These are phyloP conservation scores for Drosophila orena DNA, from an alignment of 1,140 invertebrate genomes.

Conservation along the genomic window DNA sequence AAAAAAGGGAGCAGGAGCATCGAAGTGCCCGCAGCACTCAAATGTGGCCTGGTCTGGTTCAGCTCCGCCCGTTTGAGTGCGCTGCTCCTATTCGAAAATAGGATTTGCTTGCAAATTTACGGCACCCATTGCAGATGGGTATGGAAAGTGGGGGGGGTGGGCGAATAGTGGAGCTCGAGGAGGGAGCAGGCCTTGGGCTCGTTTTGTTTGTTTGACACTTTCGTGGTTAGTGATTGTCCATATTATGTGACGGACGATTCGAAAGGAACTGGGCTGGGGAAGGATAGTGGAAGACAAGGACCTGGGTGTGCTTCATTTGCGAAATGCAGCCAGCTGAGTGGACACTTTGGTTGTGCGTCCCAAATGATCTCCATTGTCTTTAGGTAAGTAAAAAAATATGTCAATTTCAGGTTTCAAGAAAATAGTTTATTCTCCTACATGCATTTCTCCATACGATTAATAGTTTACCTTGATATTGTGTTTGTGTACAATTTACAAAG, in stretches of 20 bases:
- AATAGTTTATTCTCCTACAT: no score
- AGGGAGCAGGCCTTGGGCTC: slow-evolving; percentile 34
- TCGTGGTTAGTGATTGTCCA: slow-evolving; percentile 73
- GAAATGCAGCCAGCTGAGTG: slow-evolving; percentile 44
- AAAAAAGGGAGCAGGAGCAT: slow-evolving; percentile 59
- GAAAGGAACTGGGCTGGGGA: slow-evolving; percentile 11
- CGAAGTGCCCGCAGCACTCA: slow-evolving; percentile 69
- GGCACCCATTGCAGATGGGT: slow-evolving; percentile 9
- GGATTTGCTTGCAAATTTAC: slow-evolving; percentile 77
- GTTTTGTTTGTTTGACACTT: slow-evolving; percentile 78
- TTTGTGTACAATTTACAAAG: neutral
- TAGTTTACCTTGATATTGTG: no score
- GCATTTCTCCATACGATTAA: no score
- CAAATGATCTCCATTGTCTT: no score
- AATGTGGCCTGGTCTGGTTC: slow-evolving; percentile 44
- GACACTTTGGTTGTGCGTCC: slow-evolving; percentile 22
- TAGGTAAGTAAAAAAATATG: no score
- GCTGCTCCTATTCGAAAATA: slow-evolving; percentile 63
- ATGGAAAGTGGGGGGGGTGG: slow-evolving; percentile 1
- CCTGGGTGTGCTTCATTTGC: slow-evolving; percentile 30
- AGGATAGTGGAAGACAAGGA: neutral
- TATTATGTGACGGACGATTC: slow-evolving; percentile 68
- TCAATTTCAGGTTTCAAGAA: no score
- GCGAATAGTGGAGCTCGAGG: slow-evolving; percentile 8
- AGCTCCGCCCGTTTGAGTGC: slow-evolving; percentile 32